Evolutionary conservation across 53 echinoderm and acorn worm species (phyloP).

Genomic region (Holothuria scabra): DNA sequence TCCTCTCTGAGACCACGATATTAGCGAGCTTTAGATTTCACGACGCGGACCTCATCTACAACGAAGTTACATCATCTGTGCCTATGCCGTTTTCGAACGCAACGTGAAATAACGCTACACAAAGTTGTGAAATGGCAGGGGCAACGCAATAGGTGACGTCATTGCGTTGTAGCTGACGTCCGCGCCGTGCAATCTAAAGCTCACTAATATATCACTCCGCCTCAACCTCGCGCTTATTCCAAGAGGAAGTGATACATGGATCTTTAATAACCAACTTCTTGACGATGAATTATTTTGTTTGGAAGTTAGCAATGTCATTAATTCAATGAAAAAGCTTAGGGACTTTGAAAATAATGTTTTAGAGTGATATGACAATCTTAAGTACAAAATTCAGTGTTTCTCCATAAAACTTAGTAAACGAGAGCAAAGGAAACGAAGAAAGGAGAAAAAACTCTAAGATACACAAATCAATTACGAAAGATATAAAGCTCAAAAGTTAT

Average conservation of each 20-base stretch:
- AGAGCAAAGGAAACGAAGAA: background rate
- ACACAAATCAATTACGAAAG: constrained; percentile 4
- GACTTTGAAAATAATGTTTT: background rate
- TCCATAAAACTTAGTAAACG: background rate
- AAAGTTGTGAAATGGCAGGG: too few relatives aligned
- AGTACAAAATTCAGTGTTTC: background rate
- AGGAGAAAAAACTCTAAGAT: background rate
- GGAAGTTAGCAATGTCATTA: background rate
- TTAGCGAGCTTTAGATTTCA: too few relatives aligned
- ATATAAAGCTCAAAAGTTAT: constrained; percentile 18
- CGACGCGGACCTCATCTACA: too few relatives aligned
- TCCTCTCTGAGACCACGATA: constrained; percentile 9
- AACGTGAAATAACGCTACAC: too few relatives aligned
- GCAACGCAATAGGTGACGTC: too few relatives aligned
- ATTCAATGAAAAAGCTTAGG: background rate
- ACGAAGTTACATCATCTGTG: too few relatives aligned
- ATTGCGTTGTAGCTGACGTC: too few relatives aligned
- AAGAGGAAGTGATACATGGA: constrained; percentile 9
- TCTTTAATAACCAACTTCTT: constrained; percentile 16
- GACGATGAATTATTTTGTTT: background rate
- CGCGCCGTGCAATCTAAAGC: too few relatives aligned
- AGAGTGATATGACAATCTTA: constrained; percentile 19
- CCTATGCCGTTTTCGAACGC: too few relatives aligned
- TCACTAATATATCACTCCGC: background rate
- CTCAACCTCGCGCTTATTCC: background rate